A percentile compares a stretch with the other conserved stretches of the same genome.
Evolutionary conservation across 2,797 vertebrate species (phyloP).

Genomic region (Hirundo rustica): DNA sequence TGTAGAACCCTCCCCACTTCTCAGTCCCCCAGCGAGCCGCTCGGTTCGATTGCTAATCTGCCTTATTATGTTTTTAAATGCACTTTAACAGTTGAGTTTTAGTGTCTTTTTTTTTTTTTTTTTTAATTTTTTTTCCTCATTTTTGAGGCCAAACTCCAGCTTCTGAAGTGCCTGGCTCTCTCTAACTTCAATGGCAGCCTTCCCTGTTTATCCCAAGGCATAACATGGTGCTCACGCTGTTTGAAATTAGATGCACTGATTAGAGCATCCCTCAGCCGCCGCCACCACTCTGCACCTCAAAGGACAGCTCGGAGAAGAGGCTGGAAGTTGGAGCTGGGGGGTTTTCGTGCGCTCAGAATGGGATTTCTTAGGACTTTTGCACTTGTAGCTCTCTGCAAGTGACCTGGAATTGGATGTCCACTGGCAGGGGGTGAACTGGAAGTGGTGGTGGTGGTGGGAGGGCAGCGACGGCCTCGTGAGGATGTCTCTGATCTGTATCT

Average conservation of each 20-base stretch:
- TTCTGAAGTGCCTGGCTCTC: conserved; percentile 28
- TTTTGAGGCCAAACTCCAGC: conserved; percentile 3
- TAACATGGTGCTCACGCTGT: neutral
- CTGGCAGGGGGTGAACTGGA: neutral
- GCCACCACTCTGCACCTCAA: neutral
- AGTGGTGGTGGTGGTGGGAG: neutral
- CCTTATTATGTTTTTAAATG: conserved; percentile 61
- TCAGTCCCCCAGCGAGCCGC: neutral
- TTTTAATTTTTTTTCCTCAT: neutral
- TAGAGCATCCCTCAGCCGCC: neutral
- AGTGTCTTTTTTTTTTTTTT: neutral
- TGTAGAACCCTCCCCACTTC: conserved; percentile 2
- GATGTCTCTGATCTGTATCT: accelerated
- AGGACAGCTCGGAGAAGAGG: neutral
- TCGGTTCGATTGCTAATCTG: conserved; percentile 53
- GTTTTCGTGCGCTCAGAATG: neutral
- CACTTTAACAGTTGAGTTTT: conserved; percentile 43
- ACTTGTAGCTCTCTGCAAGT: neutral
- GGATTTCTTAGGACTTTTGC: neutral
- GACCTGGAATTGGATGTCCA: neutral
- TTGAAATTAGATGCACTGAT: conserved; percentile 49
- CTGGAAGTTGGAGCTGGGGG: neutral
- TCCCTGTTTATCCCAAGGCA: conserved; percentile 30
- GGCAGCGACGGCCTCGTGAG: accelerated
- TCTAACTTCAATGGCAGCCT: conserved; percentile 22